phyloP scores from a whole-genome alignment of 2,113 vertebrate species.

The Perca schrenkii region DNA sequence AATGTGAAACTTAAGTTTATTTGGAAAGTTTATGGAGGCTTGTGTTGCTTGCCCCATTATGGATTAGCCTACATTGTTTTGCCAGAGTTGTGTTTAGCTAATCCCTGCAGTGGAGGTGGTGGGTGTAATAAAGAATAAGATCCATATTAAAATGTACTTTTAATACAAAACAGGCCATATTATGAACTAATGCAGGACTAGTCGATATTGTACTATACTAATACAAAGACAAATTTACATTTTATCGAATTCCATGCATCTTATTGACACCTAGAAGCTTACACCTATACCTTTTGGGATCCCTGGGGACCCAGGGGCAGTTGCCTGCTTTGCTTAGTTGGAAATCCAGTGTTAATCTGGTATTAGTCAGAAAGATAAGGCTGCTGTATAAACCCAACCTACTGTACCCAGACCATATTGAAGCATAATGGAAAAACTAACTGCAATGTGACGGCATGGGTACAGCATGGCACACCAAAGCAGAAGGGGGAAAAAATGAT shows the following conservation, averaged over 20 bases:
- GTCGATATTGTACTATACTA: background rate
- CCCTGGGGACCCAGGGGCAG: background rate
- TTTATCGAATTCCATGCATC: background rate
- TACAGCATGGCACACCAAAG: background rate
- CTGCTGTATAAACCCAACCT: background rate
- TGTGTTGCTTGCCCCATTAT: too few species aligned
- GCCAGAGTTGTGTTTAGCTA: too few species aligned
- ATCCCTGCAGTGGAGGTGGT: too few species aligned
- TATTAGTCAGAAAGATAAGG: constrained; percentile 1
- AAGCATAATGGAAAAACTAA: constrained; percentile 25
- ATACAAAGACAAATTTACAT: background rate
- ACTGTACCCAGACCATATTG: background rate
- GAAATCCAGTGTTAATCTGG: background rate
- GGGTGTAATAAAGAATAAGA: too few species aligned
- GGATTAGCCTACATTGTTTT: too few species aligned
- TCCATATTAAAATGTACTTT: too few species aligned
- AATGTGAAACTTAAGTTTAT: too few species aligned
- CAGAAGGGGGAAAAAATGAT: background rate
- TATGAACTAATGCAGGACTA: too few species aligned
- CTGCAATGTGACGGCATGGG: background rate
- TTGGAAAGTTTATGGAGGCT: too few species aligned
- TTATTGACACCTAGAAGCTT: background rate
- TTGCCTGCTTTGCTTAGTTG: background rate
- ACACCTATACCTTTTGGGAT: background rate
- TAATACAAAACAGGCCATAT: too few species aligned